These are phyloP conservation scores for Scylla paramamosain DNA, from an alignment of 1,140 invertebrate genomes.

Conservation along the genomic window DNA sequence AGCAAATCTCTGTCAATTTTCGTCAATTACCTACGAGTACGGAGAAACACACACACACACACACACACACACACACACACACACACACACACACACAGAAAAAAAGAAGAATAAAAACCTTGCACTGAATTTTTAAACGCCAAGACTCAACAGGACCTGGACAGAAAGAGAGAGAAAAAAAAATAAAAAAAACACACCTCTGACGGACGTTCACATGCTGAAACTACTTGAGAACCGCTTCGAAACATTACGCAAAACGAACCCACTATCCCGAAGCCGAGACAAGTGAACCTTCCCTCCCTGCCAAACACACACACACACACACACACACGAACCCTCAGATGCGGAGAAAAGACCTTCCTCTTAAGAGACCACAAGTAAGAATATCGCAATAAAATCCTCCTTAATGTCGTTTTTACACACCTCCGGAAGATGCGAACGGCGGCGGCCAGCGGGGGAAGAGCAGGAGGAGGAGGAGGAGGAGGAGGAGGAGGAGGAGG, in stretches of 20 bases:
- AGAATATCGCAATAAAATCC: slow-evolving; percentile 61
- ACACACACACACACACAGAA: too few relatives aligned
- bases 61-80: too few relatives aligned
- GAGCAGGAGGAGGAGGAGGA: background rate
- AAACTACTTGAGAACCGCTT: too few relatives aligned
- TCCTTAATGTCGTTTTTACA: slow-evolving; percentile 72
- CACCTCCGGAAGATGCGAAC: slow-evolving; percentile 36
- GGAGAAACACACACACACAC: background rate
- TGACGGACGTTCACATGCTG: too few relatives aligned
- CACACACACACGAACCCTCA: background rate
- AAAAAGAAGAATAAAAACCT: too few relatives aligned
- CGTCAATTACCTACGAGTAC: too few relatives aligned
- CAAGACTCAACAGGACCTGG: too few relatives aligned
- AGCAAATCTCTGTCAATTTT: background rate
- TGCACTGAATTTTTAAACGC: too few relatives aligned
- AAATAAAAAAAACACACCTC: too few relatives aligned
- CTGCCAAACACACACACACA: background rate
- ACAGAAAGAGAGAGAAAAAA: too few relatives aligned
- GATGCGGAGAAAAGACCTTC: slow-evolving; percentile 25
- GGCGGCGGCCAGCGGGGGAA: background rate
- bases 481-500: too few relatives aligned
- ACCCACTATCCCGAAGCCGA: background rate
- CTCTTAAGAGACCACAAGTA: slow-evolving; percentile 51
- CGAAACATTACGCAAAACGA: background rate
- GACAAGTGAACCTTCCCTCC: background rate